Percentiles rank a stretch among this genome's conserved stretches.
phyloP scores from a whole-genome alignment of 2,888 invertebrate species.

The Cartodere bifasciata region DNA sequence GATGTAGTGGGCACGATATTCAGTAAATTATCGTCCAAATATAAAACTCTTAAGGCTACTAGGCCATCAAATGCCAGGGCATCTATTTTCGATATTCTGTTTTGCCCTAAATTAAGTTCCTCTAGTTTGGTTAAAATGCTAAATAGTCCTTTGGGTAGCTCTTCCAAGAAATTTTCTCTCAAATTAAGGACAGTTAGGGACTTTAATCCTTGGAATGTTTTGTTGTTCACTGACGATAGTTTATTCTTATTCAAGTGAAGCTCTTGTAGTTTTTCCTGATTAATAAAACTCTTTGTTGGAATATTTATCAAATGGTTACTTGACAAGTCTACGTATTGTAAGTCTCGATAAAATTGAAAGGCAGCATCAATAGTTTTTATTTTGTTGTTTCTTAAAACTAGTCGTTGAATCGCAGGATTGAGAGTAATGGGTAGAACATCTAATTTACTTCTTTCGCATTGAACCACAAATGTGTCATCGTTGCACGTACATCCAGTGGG shows the following conservation, averaged over 20 bases:
- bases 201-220: conserved; percentile 66
- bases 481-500: conserved; percentile 82
- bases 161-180: conserved; percentile 69
- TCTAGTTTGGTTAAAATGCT: conserved; percentile 61
- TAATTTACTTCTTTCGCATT: conserved; percentile 73
- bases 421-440: conserved; percentile 84
- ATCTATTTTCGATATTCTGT: conserved; percentile 70
- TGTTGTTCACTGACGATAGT: conserved; percentile 65
- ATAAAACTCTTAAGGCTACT: conserved; percentile 61
- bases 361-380: conserved; percentile 82
- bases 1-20: conserved; percentile 63
- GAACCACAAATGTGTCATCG: conserved; percentile 77
- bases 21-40: conserved; percentile 74
- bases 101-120: conserved; percentile 76
- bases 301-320: conserved; percentile 75
- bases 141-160: conserved; percentile 62
- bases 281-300: conserved; percentile 64
- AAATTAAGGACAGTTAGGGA: conserved; percentile 70
- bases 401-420: conserved; percentile 78
- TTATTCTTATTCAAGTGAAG: conserved; percentile 76
- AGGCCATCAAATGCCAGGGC: conserved; percentile 65
- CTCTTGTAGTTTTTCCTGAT: conserved; percentile 70
- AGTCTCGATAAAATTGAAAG: conserved; percentile 76
- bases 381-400: conserved; percentile 73
- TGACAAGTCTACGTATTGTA: conserved; percentile 75